Evolutionary conservation across 2,888 invertebrate genomes (phyloP), one percentile per base, ranked within the genome.

Genomic region (Oithona nana): DNA sequence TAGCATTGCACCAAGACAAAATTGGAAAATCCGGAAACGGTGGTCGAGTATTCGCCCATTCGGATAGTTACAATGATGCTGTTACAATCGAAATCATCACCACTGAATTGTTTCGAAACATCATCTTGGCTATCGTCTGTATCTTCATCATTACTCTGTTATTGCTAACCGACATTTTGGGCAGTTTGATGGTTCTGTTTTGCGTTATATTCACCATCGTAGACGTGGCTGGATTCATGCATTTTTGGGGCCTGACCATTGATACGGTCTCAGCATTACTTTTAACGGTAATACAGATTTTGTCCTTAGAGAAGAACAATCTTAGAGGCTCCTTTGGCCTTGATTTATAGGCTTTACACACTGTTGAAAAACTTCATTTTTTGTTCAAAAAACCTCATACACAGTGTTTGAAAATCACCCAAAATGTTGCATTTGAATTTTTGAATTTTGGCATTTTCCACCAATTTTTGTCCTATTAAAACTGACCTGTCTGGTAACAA

Each of bases 81-180:
- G 66, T 67, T 50, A 66, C 67, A 2, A 64, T 66, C 59, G 55
- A 79, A 77, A 73, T 82, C 8, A 84, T 88, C 65, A 80, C 81
- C 6, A 74, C 77, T 28, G 88, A 88, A 75, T 81, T 88, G 16
- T 79, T 82, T 67, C 76, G 86, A 65, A 88, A 87, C 72, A 77
- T 88, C 64, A 78, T 81, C 63, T 73, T 88, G 55, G 86, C 87
- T 0, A 75, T 86, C 64, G 69, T 82, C 31, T 85, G 86, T 71
- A 87, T 88, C 0, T 85, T 87, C 81, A 70, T 80, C 20, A 84
- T 84, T 68, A 86, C 86, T 0, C 72, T 83, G 13, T 70, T 86
- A 29, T 75, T 88, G 29, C 84, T 88, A 66, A 83, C 83, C 6
- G 83, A 87, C 73, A 70, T 83, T 16, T 81, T 83, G 71, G 83